Conservation (phyloP, 1,140 invertebrate genomes). For the Pissodes strobi region DNA sequence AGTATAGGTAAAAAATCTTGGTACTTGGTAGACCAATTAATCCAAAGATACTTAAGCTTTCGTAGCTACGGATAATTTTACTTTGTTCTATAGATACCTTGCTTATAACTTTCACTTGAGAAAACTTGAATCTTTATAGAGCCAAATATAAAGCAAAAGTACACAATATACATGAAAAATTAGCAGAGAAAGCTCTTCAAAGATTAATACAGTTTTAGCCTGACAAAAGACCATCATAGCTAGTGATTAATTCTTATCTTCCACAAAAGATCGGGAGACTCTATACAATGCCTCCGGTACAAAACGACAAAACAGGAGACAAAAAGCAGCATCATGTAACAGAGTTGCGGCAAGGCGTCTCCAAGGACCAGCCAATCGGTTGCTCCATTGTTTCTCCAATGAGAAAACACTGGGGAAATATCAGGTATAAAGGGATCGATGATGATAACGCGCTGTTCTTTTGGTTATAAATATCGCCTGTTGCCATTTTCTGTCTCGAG, state of each 20-base stretch:
- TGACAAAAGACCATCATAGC: background rate
- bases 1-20: too few relatives aligned
- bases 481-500: too few relatives aligned
- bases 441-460: slow-evolving; percentile 4
- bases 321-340: slow-evolving; percentile 53
- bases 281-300: slow-evolving; percentile 40
- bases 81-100: too few relatives aligned
- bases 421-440: slow-evolving; percentile 34
- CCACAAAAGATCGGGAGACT: background rate
- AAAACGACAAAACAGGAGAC: slow-evolving; percentile 54
- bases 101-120: too few relatives aligned
- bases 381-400: slow-evolving; percentile 52
- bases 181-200: too few relatives aligned
- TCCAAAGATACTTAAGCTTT: too few relatives aligned
- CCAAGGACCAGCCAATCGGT: slow-evolving; percentile 52
- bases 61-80: too few relatives aligned
- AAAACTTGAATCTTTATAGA: too few relatives aligned
- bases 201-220: background rate
- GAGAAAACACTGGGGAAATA: slow-evolving; percentile 48
- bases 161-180: too few relatives aligned
- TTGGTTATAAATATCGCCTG: too few relatives aligned
- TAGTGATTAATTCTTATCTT: slow-evolving; percentile 7
- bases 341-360: slow-evolving; percentile 40
- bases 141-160: too few relatives aligned
- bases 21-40: too few relatives aligned